Evolutionary conservation across 92 coral and sea anemone species (phyloP).

Genomic region (Epizoanthus fatuus): DNA sequence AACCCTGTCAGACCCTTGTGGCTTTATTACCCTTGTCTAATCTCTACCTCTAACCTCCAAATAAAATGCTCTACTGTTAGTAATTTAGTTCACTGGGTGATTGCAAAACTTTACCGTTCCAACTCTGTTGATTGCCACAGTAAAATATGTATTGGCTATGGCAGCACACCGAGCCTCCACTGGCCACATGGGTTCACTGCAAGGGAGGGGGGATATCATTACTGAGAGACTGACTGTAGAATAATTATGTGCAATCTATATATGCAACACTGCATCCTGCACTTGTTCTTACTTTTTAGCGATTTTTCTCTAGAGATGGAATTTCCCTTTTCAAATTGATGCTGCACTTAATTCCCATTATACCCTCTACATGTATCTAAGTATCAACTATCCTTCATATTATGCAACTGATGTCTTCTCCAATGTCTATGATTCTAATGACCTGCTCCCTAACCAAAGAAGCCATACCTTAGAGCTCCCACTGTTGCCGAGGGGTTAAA

Average conservation of each 20-base stretch:
- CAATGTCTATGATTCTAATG: too few species aligned
- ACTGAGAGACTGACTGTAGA: neutral
- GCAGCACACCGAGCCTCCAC: conserved; percentile 99
- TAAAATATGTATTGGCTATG: conserved; percentile 91
- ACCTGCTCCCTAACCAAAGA: too few species aligned
- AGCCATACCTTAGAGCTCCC: conserved; percentile 88
- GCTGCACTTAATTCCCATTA: neutral
- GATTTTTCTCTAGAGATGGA: too few species aligned
- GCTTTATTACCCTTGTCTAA: neutral
- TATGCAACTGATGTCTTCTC: too few species aligned
- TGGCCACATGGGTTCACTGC: conserved; percentile 99
- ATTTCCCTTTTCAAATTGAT: too few species aligned
- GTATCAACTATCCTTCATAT: too few species aligned
- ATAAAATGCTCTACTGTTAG: neutral
- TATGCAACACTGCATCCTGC: too few species aligned
- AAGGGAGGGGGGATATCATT: conserved; percentile 15
- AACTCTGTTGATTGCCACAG: conserved; percentile 97
- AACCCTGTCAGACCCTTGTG: neutral
- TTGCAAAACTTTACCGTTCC: conserved; percentile 80
- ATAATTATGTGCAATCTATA: neutral
- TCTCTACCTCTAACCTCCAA: neutral
- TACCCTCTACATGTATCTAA: too few species aligned
- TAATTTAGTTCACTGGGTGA: conserved; percentile 9
- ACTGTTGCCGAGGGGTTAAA: conserved; percentile 99
- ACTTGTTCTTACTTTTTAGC: too few species aligned